These are phyloP conservation scores for Chaetogeoica ovagalla DNA, from an alignment of 2,888 invertebrate genomes.

Conservation along the genomic window DNA sequence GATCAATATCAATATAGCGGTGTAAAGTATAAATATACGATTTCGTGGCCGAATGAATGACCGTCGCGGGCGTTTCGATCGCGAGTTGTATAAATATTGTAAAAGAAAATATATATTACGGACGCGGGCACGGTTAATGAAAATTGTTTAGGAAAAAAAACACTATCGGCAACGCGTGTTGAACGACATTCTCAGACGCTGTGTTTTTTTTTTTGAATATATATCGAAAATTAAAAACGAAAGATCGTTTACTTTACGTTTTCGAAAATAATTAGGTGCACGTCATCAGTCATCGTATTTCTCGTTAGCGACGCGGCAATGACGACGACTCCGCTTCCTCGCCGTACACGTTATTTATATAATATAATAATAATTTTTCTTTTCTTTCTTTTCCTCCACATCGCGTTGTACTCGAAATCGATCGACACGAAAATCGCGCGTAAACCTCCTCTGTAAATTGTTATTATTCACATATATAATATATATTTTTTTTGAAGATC, in stretches of 20 bases:
- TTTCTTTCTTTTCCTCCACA: too few relatives aligned
- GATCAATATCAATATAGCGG: too few relatives aligned
- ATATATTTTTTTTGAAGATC: too few relatives aligned
- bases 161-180: neutral
- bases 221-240: constrained; percentile 48
- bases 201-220: constrained; percentile 37
- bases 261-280: constrained; percentile 23
- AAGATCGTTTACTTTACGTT: constrained; percentile 7
- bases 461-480: too few relatives aligned
- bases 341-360: neutral
- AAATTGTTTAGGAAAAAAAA: neutral
- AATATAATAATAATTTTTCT: neutral
- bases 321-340: too few relatives aligned
- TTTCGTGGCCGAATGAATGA: neutral
- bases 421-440: too few relatives aligned
- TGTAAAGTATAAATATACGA: neutral
- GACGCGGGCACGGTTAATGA: neutral
- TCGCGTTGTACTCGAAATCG: too few relatives aligned
- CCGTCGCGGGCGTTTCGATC: neutral
- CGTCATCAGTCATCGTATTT: neutral
- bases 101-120: neutral
- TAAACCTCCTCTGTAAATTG: too few relatives aligned
- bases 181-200: neutral
- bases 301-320: constrained; percentile 1
- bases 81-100: too few relatives aligned